Base-by-base conservation (phyloP, 2,888 invertebrate genomes). In the Leptothorax acervorum region DNA sequence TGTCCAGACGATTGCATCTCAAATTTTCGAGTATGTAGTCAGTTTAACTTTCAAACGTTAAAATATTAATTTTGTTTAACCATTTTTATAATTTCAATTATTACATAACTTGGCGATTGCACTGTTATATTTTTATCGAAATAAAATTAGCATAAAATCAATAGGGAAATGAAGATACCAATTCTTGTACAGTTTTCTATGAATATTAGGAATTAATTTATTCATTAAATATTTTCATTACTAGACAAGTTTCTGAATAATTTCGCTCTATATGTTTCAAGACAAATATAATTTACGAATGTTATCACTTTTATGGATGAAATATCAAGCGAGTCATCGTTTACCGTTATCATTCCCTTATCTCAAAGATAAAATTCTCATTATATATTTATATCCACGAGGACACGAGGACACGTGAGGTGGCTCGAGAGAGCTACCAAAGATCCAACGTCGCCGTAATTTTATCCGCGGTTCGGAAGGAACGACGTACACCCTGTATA, bases 401-500 rank as follows among this genome's bases (percentile, higher is more conserved):
- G 18, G 51, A 31, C 70, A 35, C 35, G 6, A 23, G 23, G 23
- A 23, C 23, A 23, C 35, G 15, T n/a, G 15, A 39, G 11, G n/a
- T 28, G 31, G 28, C 55, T 39, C 28, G 35, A 2, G 35, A 18
- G 28, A 42, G 39, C 65, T 35, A 39, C 42, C 42, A n/a, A 35
- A 68, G 11, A 57, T 60, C 45, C 53, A 35, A 12, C 39, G 18
- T 53, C 28, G 18, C 23, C 55, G 28, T n/a, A 23, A 31, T 42
- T 65, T 45, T 53, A 57, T 48, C 28, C 68, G 57, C 45, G 45
- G 28, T 23, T 57, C 57, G 70, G 48, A 48, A 57, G 66, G 31
- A 66, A n/a, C 39, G 60, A 4, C 60, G 79, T 45, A 79, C 79
- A 79, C 70, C 70, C 79, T 79, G 60, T 79, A 79, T 70, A 79